A percentile compares a stretch with the other conserved stretches of the same genome.
Evolutionary conservation across 2,797 vertebrate species (phyloP).

Genomic region (Dendrocincla tyrannina): DNA sequence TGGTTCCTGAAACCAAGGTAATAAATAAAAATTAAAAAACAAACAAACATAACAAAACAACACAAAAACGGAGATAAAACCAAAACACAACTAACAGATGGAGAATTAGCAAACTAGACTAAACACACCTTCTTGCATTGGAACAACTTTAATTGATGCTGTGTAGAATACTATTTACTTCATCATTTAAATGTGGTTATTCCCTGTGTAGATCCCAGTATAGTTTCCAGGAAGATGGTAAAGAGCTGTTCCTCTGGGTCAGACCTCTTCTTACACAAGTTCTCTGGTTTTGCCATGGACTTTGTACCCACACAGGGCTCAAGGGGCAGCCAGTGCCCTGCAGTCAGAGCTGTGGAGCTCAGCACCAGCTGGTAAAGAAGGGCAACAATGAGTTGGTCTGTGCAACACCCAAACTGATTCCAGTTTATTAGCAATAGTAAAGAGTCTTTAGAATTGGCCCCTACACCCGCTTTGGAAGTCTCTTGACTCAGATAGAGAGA

Average conservation of each 20-base stretch:
- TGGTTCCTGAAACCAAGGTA: background rate
- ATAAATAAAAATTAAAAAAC: background rate
- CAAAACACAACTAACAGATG: background rate
- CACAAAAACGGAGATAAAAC: background rate
- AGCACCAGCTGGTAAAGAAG: background rate
- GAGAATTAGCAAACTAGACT: background rate
- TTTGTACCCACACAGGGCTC: accelerated
- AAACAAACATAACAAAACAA: background rate
- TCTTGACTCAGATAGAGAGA: background rate
- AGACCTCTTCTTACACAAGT: background rate
- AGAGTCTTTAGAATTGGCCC: background rate
- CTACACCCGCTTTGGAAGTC: background rate
- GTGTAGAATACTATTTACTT: background rate
- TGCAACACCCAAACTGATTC: background rate
- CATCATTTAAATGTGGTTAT: background rate
- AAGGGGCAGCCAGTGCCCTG: background rate
- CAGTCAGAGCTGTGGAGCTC: background rate
- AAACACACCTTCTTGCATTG: background rate
- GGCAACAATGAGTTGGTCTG: background rate
- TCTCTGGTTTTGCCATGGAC: background rate
- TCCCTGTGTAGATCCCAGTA: background rate
- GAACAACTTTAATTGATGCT: background rate
- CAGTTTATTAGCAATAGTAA: background rate
- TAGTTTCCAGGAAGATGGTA: background rate
- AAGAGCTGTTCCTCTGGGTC: background rate